Conservation (phyloP, 2,113 vertebrate species). For the Bubo scandiacus region DNA sequence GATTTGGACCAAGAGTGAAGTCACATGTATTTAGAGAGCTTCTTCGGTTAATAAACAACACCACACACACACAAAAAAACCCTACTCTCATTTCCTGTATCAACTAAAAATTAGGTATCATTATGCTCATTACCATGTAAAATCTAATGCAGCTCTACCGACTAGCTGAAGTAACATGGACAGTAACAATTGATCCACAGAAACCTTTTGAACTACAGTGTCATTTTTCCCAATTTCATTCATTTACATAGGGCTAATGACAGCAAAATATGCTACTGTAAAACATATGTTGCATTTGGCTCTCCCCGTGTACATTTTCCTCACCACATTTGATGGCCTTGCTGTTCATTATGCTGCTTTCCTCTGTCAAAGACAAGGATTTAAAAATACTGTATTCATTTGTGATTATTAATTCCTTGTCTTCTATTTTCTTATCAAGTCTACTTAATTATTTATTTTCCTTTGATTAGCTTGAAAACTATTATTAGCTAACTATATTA, state of each 20-base stretch:
- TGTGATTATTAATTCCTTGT: not conserved
- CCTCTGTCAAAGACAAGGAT: not conserved
- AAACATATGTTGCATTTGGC: not conserved
- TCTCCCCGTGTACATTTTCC: not conserved
- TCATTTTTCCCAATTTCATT: not conserved
- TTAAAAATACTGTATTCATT: not conserved
- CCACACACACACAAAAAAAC: not conserved
- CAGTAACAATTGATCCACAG: not conserved
- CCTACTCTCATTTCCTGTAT: not conserved
- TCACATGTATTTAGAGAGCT: not conserved
- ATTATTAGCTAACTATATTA: not conserved
- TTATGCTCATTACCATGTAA: not conserved
- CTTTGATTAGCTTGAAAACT: not conserved
- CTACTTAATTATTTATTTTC: not conserved
- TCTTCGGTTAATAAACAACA: not conserved
- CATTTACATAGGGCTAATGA: not conserved
- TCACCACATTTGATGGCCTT: not conserved
- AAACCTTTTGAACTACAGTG: not conserved
- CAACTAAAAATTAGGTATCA: not conserved
- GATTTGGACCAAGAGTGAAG: not conserved
- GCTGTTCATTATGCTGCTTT: not conserved
- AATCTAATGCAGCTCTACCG: not conserved
- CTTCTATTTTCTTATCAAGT: not conserved
- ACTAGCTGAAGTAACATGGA: not conserved
- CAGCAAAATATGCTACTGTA: not conserved